Base-by-base conservation (phyloP, 1,140 invertebrate species). In the Sycophaga agraensis region DNA sequence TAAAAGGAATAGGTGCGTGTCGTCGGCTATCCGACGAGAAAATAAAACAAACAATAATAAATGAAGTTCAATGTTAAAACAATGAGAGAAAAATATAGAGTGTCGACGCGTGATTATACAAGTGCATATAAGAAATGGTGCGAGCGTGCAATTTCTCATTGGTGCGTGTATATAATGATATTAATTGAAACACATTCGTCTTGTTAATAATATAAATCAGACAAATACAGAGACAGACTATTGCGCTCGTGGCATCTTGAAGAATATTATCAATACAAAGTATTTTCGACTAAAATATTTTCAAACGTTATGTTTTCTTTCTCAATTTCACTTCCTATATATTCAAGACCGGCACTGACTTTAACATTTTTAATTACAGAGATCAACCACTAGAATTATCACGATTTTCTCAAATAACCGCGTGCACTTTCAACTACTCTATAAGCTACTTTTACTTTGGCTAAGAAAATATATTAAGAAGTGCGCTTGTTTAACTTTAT, bases 1-100 rank as follows among this genome's bases (percentile, higher is more conserved):
- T 70, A 76, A 77, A 78, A 71, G 66, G 68, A 78, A 75, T 55
- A 75, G 73, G 74, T 77, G 74, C 72, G 72, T 70, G 70, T 63
- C 59, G 70, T 71, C 58, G 58, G 39, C 71, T 78, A 78, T 76
- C 72, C 73, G 67, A 61, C 64, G 56, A 51, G 66, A 68, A 68
- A 71, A 72, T 64, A 69, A 57, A 68, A 66, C 51, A 68, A 74
- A 69, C 3, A 67, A 67, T 21, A 46, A 51, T 42, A 26, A 35
- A 48, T 37, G 22, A 28, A 56, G 11, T 57, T 24, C 24, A 28
- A 55, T 54, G 35, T 54, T 1, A 40, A 49, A 61, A 61, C 3
- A 61, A 61, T 53, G 53, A 59, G 39, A 54, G 50, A 64, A 51
- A 61, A 49, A 37, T 56, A 67, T 65, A 75, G 65, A 79, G 75